Percentiles rank a stretch among this genome's conserved stretches.
Conservation (phyloP, 92 coral and sea anemone genomes). For the Palythoa grandiflora region DNA sequence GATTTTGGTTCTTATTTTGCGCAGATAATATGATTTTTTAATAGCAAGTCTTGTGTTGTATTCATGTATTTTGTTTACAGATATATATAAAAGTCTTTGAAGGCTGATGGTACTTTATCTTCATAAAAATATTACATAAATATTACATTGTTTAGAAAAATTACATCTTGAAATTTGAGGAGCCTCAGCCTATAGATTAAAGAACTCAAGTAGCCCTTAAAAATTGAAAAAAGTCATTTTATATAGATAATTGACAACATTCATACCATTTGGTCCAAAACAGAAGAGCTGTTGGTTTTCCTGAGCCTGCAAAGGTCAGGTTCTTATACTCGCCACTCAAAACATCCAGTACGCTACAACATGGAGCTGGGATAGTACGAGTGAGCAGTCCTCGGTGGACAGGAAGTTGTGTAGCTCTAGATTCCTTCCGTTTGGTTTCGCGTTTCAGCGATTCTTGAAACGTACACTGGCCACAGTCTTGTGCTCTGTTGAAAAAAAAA, state of each 20-base stretch:
- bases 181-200: no score
- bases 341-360: constrained; percentile 79
- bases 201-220: no score
- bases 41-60: no score
- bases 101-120: no score
- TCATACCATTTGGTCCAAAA: constrained; percentile 95
- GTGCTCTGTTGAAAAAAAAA: constrained; percentile 22
- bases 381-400: constrained; percentile 72
- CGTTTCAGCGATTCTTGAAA: constrained; percentile 72
- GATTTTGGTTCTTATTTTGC: no score
- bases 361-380: constrained; percentile 82
- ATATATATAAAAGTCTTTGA: no score
- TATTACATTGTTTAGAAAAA: no score
- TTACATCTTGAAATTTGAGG: no score
- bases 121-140: no score
- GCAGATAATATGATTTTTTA: no score
- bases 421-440: constrained; percentile 65
- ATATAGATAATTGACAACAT: not conserved
- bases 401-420: constrained; percentile 50
- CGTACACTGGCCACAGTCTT: constrained; percentile 59
- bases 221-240: no score
- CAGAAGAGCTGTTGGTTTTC: constrained; percentile 76
- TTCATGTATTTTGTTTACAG: no score
- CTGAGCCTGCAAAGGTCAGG: constrained; percentile 52
- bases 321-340: constrained; percentile 64